phyloP scores from a whole-genome alignment of 2,888 invertebrate genomes.

The Lasioglossum malachurum region DNA sequence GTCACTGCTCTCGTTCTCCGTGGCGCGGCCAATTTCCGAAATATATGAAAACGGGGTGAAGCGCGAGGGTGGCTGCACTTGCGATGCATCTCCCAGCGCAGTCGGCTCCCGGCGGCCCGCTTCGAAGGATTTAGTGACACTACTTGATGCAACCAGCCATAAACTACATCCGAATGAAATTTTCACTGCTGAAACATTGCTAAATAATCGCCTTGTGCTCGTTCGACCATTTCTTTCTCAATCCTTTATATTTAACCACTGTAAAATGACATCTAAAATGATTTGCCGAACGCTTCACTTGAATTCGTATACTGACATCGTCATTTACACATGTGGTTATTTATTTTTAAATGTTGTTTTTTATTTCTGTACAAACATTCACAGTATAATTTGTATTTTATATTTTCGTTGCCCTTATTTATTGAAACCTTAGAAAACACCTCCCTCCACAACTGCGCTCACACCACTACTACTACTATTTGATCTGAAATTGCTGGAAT shows the following conservation, averaged over 20 bases:
- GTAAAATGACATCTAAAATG: not conserved
- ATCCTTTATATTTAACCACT: not conserved
- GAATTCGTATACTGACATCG: not conserved
- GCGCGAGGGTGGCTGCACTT: not conserved
- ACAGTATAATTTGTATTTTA: too few relatives aligned
- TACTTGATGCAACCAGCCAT: not conserved
- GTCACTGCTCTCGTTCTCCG: not conserved
- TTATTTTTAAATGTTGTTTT: not conserved
- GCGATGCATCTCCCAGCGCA: not conserved
- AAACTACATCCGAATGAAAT: not conserved
- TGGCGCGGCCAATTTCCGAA: slow-evolving; percentile 7
- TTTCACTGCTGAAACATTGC: not conserved
- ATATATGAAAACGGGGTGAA: slow-evolving; percentile 9
- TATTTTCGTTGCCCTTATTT: too few relatives aligned
- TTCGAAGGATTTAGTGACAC: not conserved
- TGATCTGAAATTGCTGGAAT: not conserved
- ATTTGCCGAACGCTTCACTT: not conserved
- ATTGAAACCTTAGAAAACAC: too few relatives aligned
- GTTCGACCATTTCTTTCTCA: not conserved
- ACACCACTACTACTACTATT: not conserved
- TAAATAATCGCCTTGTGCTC: not conserved
- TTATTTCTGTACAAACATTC: too few relatives aligned
- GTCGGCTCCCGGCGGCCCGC: not conserved
- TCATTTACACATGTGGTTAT: not conserved
- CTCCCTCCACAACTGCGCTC: not conserved